A percentile compares a stretch with the other conserved stretches of the same genome.
Evolutionary conservation across 2,113 vertebrate genomes (phyloP).

Genomic region (Heterocephalus glaber): DNA sequence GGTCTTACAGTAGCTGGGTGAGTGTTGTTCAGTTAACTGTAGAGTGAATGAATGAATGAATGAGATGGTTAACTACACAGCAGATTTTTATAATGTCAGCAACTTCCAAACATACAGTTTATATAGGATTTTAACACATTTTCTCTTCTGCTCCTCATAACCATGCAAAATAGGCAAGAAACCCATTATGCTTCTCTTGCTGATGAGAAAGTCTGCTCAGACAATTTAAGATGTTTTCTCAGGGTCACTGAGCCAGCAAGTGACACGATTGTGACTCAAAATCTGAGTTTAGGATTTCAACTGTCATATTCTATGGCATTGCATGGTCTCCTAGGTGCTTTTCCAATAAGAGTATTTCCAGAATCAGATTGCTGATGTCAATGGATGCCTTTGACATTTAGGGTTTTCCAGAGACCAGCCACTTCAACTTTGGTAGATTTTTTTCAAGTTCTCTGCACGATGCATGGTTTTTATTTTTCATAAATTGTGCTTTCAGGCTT

Average conservation of each 20-base stretch:
- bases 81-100: neutral
- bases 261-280: neutral
- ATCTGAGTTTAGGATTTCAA: neutral
- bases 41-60: neutral
- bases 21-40: neutral
- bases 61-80: neutral
- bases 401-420: conserved; percentile 10
- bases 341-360: neutral
- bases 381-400: neutral
- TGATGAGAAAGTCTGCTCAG: neutral
- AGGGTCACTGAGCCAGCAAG: neutral
- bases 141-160: neutral
- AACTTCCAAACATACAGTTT: neutral
- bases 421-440: conserved; percentile 20
- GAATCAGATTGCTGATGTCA: neutral
- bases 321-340: neutral
- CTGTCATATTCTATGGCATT: neutral
- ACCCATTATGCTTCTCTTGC: neutral
- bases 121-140: neutral
- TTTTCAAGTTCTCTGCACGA: neutral
- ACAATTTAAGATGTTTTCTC: conserved; percentile 14
- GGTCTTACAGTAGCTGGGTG: neutral
- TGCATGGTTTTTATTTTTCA: conserved; percentile 17
- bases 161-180: neutral
- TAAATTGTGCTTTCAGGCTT: neutral